Evolutionary conservation across 2,888 invertebrate genomes (phyloP).

Genomic region (Dryobota labecula): DNA sequence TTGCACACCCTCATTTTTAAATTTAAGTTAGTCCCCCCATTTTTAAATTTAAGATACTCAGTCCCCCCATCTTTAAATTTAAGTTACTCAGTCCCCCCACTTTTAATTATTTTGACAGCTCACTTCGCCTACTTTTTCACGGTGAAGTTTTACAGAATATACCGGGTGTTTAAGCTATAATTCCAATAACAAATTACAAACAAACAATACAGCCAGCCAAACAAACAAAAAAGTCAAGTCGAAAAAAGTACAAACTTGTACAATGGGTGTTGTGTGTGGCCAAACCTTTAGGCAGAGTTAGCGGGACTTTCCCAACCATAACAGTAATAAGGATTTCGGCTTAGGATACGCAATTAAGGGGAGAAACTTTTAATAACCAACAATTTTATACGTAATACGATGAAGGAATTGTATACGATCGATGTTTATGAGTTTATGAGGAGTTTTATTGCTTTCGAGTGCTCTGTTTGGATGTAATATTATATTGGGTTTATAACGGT

Average conservation of each 20-base stretch:
- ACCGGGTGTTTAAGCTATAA: background rate
- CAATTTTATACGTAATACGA: conserved; percentile 76
- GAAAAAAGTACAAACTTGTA: conserved; percentile 16
- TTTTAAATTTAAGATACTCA: too few relatives aligned
- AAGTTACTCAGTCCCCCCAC: too few relatives aligned
- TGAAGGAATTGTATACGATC: conserved; percentile 61
- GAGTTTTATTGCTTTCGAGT: conserved; percentile 62
- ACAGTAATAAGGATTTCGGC: conserved; percentile 82
- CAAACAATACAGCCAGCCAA: background rate
- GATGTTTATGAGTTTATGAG: conserved; percentile 63
- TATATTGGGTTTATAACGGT: background rate
- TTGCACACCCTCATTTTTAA: too few relatives aligned
- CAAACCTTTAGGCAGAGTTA: conserved; percentile 56
- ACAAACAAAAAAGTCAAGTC: background rate
- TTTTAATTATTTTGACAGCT: too few relatives aligned
- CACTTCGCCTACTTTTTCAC: too few relatives aligned
- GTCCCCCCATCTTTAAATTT: too few relatives aligned
- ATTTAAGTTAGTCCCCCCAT: too few relatives aligned
- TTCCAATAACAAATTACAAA: background rate
- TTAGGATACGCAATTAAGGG: conserved; percentile 84
- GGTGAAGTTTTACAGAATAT: too few relatives aligned
- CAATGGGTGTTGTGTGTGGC: conserved; percentile 33
- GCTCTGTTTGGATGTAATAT: conserved; percentile 25
- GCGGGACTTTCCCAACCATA: conserved; percentile 55
- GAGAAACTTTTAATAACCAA: conserved; percentile 86